Evolutionary conservation across 2,113 vertebrate species (phyloP).

Genomic region (Candoia aspera): DNA sequence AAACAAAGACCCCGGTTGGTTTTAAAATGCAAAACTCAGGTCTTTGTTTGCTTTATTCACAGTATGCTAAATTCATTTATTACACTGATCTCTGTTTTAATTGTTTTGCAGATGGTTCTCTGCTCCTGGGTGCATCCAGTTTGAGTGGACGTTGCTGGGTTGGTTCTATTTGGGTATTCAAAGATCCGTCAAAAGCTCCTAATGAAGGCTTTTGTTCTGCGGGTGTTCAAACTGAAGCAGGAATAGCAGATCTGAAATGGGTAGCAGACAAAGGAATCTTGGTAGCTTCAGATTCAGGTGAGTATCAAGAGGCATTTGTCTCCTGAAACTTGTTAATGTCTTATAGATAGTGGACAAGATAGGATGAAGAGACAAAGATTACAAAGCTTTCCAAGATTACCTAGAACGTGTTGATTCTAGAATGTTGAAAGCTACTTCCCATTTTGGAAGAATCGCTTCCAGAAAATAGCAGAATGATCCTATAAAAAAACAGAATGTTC

Average conservation of each 20-base stretch:
- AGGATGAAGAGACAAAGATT: neutral
- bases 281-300: conserved; percentile 87
- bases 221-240: conserved; percentile 93
- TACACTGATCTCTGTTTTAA: neutral
- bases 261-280: conserved; percentile 83
- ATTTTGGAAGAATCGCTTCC: neutral
- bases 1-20: neutral
- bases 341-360: neutral
- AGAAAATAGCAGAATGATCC: neutral
- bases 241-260: conserved; percentile 87
- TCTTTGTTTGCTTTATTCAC: neutral
- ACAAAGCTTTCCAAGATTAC: neutral
- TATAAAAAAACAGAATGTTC: neutral
- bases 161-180: conserved; percentile 93
- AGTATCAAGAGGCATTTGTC: neutral
- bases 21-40: neutral
- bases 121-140: conserved; percentile 89
- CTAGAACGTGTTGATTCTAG: neutral
- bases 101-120: conserved; percentile 79
- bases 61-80: neutral
- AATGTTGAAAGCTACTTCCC: neutral
- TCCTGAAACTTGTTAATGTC: neutral
- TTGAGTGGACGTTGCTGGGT: conserved; percentile 90
- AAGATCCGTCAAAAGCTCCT: conserved; percentile 85
- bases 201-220: conserved; percentile 92